These are phyloP conservation scores for Drosophila setosimentum DNA, from an alignment of 2,888 invertebrate genomes.

Conservation along the genomic window DNA sequence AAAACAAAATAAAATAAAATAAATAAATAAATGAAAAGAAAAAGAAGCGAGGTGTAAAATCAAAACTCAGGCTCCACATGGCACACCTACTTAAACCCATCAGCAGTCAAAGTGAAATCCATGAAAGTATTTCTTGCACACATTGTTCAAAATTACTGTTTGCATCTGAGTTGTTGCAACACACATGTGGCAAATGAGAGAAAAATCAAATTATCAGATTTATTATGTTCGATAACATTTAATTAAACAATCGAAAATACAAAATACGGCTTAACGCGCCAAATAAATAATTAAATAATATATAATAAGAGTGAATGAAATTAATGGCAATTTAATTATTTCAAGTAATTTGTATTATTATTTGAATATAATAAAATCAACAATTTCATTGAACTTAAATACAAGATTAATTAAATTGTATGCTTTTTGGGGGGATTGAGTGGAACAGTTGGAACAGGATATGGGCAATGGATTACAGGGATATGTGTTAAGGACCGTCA, in stretches of 20 bases:
- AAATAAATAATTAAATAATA: neutral
- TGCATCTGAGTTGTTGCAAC: neutral
- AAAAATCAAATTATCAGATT: neutral
- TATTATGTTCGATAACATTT: neutral
- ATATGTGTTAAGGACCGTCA: slow-evolving; percentile 34
- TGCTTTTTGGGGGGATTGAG: neutral
- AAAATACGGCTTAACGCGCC: neutral
- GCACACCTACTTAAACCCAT: slow-evolving; percentile 31
- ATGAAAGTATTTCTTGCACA: neutral
- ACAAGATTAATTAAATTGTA: neutral
- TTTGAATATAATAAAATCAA: neutral
- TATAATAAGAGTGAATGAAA: too few relatives aligned
- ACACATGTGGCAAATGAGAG: neutral
- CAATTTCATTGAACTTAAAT: neutral
- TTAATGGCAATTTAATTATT: neutral
- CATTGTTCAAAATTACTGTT: neutral
- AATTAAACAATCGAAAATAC: neutral
- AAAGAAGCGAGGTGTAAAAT: slow-evolving; percentile 19
- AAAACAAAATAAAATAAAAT: slow-evolving; percentile 2
- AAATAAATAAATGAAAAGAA: neutral
- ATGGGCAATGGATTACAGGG: neutral
- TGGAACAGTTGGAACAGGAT: neutral
- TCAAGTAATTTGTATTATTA: neutral
- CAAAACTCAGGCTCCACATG: slow-evolving; percentile 15
- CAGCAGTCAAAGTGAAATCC: slow-evolving; percentile 26